Evolutionary conservation across 1,140 invertebrate species (phyloP), one percentile per base, ranked within the genome.

Genomic region (Lepidotrigona ventralis): DNA sequence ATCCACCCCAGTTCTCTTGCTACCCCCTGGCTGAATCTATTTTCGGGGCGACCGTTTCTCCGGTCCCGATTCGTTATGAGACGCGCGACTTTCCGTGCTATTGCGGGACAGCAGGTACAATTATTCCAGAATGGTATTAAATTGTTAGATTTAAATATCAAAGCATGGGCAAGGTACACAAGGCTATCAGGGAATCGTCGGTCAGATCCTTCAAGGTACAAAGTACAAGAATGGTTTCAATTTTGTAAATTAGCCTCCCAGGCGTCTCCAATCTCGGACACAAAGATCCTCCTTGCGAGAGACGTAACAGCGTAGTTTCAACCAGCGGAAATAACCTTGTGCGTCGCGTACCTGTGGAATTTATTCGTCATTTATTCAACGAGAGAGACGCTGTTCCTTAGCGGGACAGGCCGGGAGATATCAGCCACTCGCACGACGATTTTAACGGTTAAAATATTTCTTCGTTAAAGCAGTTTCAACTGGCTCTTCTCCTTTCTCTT

Each of bases 391-490:
- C 23, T 17, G 17, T 46, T 56, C 39, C 23, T 51, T n/a, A 12
- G 4, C 39, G 39, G 39, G 6, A 6, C 39, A 39, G 39, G 6
- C 39, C 1, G 53, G 19, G 5, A n/a, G 53, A 17, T 63, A 54
- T 39, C 79, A 33, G 11, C 3, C 69, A 51, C 39, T 23, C 26
- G 54, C 17, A 17, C 46, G 56, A 78, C 66, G 26, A 63, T 60
- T 69, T 70, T 12, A 33, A 17, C 21, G 29, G 33, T 63, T 78
- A n/a, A 78, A 83, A 63, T 78, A 78, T 83, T 63, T 63, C 75
- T 64, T 83, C 75, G 81, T 83, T 83, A 78, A 71, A 83, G 23
- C 46, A 60, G 26, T 60, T 74, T 84, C 54, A 58, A 21, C 69
- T 39, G 51, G 23, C n/a, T 21, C 33, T n/a, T 23, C 39, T 19